phyloP scores from a whole-genome alignment of 2,113 vertebrate species.

The Gorilla gorilla region DNA sequence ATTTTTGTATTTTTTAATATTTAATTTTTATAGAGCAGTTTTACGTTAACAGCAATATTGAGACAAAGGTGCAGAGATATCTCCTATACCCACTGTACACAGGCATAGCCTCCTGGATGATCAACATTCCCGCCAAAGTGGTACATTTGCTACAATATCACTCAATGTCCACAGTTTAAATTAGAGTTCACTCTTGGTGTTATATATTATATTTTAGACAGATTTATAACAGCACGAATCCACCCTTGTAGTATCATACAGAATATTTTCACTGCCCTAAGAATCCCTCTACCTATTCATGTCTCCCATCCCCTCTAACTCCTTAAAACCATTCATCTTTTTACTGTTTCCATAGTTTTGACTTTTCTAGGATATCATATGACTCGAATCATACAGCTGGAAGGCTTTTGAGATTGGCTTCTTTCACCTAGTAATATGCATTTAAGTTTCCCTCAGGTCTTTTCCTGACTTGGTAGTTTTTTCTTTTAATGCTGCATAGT shows the following conservation, averaged over 20 bases:
- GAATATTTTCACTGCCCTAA: neutral
- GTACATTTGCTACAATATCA: neutral
- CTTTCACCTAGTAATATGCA: neutral
- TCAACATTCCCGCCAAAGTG: neutral
- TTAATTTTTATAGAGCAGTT: neutral
- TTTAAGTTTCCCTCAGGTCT: neutral
- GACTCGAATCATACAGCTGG: neutral
- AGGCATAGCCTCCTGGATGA: neutral
- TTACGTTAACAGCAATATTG: neutral
- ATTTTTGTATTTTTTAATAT: no score
- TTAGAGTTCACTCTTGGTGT: neutral
- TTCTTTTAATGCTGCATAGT: neutral
- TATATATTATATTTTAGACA: neutral
- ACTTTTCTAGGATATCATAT: neutral
- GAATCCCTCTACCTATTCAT: neutral
- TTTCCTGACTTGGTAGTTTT: neutral
- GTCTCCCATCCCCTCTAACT: neutral
- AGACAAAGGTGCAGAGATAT: neutral
- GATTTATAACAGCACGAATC: neutral
- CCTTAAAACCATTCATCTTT: neutral
- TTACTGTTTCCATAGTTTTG: neutral
- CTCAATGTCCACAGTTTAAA: neutral
- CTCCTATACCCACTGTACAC: neutral
- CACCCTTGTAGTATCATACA: neutral
- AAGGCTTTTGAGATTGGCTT: neutral